Conservation (phyloP, 2,113 vertebrate species). For the Aythya baeri region DNA sequence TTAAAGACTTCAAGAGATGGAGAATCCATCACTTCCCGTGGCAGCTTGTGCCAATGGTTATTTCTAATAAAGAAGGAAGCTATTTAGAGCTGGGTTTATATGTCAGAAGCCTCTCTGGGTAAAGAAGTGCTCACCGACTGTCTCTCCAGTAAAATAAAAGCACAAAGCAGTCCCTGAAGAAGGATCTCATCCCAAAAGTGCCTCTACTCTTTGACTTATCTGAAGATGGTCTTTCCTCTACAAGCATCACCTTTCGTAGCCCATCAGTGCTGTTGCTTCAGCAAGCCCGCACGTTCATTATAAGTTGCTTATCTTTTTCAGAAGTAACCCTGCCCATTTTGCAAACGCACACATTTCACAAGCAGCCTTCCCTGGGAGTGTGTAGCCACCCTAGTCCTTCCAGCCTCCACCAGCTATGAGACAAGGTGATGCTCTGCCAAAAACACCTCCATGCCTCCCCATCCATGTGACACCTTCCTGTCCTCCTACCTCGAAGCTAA, state of each 20-base stretch:
- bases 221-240: not conserved
- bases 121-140: not conserved
- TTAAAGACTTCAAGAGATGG: slow-evolving; percentile 55
- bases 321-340: not conserved
- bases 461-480: not conserved
- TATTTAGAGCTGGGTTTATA: slow-evolving; percentile 12
- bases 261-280: not conserved
- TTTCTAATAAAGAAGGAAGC: slow-evolving; percentile 40
- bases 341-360: not conserved
- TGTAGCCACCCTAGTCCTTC: not conserved
- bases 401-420: not conserved
- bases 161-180: not conserved
- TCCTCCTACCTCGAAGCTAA: not conserved
- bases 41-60: slow-evolving; percentile 51
- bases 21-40: slow-evolving; percentile 62
- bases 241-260: accelerated
- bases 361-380: not conserved
- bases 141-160: not conserved
- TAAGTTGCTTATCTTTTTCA: not conserved
- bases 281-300: not conserved
- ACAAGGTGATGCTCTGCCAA: not conserved
- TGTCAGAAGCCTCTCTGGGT: not conserved
- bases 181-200: not conserved
- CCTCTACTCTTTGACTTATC: not conserved
- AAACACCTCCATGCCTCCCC: not conserved